Percentiles rank a stretch among this genome's conserved stretches.
phyloP scores from a whole-genome alignment of 2,113 vertebrate species.

The Alethe diademata region DNA sequence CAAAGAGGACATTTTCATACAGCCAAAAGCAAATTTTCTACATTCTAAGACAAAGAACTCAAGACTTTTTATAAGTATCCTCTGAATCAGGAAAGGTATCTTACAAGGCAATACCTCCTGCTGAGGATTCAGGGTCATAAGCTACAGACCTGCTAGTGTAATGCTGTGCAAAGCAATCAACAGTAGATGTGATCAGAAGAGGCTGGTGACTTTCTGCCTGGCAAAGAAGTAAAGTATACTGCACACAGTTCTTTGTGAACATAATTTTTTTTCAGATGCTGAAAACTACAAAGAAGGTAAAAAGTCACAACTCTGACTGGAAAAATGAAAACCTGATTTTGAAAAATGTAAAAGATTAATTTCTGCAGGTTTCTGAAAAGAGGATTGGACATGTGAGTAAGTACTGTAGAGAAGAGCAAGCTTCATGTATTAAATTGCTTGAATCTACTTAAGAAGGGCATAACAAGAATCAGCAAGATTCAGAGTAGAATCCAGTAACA shows the following conservation, averaged over 20 bases:
- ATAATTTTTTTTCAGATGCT: neutral
- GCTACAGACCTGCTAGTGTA: neutral
- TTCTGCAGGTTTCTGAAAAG: neutral
- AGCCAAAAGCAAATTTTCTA: neutral
- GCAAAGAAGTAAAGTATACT: neutral
- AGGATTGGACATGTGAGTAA: neutral
- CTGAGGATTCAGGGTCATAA: neutral
- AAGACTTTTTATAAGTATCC: neutral
- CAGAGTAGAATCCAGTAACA: neutral
- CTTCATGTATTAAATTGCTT: neutral
- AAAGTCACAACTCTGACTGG: neutral
- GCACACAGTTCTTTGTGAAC: neutral
- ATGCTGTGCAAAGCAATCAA: neutral
- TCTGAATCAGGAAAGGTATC: neutral
- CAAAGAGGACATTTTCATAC: neutral
- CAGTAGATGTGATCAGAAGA: neutral
- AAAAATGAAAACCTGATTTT: neutral
- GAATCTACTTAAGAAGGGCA: neutral
- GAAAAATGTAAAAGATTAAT: neutral
- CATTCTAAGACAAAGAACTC: neutral
- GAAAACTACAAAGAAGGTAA: neutral
- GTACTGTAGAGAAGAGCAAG: neutral
- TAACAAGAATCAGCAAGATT: neutral
- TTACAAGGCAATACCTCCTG: neutral
- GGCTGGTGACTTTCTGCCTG: neutral